A percentile compares a stretch with the other conserved stretches of the same genome.
Evolutionary conservation across 2,113 vertebrate genomes (phyloP).

Genomic region (Salvator merianae): DNA sequence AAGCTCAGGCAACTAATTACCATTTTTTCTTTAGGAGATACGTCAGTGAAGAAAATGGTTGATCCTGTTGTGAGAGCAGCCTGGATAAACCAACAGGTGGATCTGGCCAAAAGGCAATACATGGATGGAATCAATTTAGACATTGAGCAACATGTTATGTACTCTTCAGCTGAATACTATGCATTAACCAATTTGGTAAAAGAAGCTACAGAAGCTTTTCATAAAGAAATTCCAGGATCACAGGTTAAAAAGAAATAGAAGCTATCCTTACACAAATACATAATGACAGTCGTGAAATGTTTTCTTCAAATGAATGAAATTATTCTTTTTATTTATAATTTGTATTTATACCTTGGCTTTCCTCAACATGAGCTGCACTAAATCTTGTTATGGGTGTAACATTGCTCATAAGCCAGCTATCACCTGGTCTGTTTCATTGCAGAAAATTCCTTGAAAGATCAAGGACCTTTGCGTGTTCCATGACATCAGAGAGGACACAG

Average conservation of each 20-base stretch:
- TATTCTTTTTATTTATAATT: too few relatives aligned
- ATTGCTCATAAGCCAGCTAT: too few relatives aligned
- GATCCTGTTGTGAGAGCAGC: slow-evolving; percentile 80
- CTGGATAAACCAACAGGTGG: slow-evolving; percentile 86
- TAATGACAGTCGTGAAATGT: neutral
- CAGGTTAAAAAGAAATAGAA: slow-evolving; percentile 78
- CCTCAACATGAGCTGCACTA: too few relatives aligned
- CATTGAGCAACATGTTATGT: slow-evolving; percentile 86
- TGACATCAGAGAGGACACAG: too few relatives aligned
- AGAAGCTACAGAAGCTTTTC: slow-evolving; percentile 89
- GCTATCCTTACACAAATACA: neutral
- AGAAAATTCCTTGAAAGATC: too few relatives aligned
- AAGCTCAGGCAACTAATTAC: slow-evolving; percentile 17
- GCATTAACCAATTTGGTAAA: slow-evolving; percentile 88
- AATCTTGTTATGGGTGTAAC: too few relatives aligned
- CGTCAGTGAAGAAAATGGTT: slow-evolving; percentile 78
- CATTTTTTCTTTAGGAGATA: slow-evolving; percentile 78
- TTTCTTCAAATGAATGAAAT: neutral
- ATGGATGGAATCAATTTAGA: slow-evolving; percentile 98
- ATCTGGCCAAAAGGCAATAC: slow-evolving; percentile 86
- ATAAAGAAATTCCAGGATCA: slow-evolving; percentile 90
- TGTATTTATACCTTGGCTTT: too few relatives aligned
- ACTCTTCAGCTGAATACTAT: slow-evolving; percentile 81
- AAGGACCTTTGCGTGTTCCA: too few relatives aligned
- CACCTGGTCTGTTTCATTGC: too few relatives aligned